Evolutionary conservation across 2,113 vertebrate genomes (phyloP), one percentile per base, ranked within the genome.

Genomic region (Octodon degus): DNA sequence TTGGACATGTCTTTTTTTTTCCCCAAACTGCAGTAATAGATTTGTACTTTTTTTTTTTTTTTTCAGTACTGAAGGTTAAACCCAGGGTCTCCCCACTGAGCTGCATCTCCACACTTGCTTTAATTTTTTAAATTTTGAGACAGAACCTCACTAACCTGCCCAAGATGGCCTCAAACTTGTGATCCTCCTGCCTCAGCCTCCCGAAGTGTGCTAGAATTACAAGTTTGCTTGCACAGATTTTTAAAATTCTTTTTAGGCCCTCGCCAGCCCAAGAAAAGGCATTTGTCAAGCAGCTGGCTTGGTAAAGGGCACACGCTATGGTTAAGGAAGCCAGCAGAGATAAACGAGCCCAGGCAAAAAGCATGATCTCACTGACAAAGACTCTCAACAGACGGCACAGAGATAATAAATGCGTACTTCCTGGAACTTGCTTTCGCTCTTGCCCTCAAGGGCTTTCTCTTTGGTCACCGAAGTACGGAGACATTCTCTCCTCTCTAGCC

Each of bases 401-500:
- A 88, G 63, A 86, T 95, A 96, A 93, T 94, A 92, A 83, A 82
- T 82, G 58, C 30, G 67, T 65, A 94, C 65, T 90, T 95, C 82
- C 70, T 92, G 79, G 90, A 97, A 70, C 82, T 92, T 92, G 82
- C 77, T 93, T 91, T 93, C 47, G 85, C 37, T 89, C 86, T 88
- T 94, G 91, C 82, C 76, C 72, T 90, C 77, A 82, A 97, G 92
- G 80, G 47, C 83, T 96, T 97, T 95, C 94, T 93, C 55, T 87
- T 81, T 70, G 96, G 72, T 94, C 82, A 86, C 82, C 90, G 67
- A 89, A 94, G 82, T 86, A 95, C 86, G n/a, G 79, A 95, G 90
- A 96, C 86, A 91, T 82, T 97, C 96, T 85, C 89, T 95, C 96
- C 89, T 77, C 88, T 94, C 85, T 91, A 90, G 84, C 81, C 79